Evolutionary conservation across 2,797 vertebrate genomes (phyloP).

Genomic region (Crenuchus spilurus): DNA sequence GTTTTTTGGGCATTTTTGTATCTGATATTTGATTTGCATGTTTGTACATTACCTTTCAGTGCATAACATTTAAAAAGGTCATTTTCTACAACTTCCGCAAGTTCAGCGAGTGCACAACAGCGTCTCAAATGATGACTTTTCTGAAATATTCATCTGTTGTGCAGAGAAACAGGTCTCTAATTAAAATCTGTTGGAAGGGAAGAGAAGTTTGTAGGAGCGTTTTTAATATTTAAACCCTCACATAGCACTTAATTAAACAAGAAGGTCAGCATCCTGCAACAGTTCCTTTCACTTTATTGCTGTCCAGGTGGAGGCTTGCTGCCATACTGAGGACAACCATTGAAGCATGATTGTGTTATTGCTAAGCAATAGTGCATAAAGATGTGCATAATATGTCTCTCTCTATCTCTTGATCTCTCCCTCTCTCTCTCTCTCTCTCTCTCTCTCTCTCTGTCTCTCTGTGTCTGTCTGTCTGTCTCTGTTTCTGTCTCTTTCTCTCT

Average conservation of each 20-base stretch:
- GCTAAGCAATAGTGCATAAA: neutral
- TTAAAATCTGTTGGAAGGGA: constrained; percentile 64
- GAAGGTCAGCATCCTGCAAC: constrained; percentile 73
- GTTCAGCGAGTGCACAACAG: constrained; percentile 10
- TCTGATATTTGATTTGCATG: neutral
- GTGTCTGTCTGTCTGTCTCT: too few species aligned
- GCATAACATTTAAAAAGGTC: constrained; percentile 20
- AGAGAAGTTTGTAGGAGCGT: constrained; percentile 62
- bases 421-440: constrained; percentile 19
- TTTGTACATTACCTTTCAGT: neutral
- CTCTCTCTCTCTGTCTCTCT: too few species aligned
- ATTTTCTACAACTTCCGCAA: neutral
- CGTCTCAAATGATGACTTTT: constrained; percentile 36
- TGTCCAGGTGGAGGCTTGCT: constrained; percentile 69
- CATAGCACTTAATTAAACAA: constrained; percentile 76
- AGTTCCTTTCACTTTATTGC: constrained; percentile 69
- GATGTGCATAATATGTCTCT: too few species aligned
- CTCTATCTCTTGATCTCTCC: constrained; percentile 52
- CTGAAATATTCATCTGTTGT: constrained; percentile 59
- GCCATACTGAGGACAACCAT: neutral
- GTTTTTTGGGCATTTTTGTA: neutral
- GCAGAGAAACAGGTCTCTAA: constrained; percentile 56
- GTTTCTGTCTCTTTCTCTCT: too few species aligned
- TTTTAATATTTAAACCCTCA: constrained; percentile 71
- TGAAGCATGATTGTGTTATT: neutral